Conservation (phyloP, 2,113 vertebrate species). For the Corydoras maculifer region DNA sequence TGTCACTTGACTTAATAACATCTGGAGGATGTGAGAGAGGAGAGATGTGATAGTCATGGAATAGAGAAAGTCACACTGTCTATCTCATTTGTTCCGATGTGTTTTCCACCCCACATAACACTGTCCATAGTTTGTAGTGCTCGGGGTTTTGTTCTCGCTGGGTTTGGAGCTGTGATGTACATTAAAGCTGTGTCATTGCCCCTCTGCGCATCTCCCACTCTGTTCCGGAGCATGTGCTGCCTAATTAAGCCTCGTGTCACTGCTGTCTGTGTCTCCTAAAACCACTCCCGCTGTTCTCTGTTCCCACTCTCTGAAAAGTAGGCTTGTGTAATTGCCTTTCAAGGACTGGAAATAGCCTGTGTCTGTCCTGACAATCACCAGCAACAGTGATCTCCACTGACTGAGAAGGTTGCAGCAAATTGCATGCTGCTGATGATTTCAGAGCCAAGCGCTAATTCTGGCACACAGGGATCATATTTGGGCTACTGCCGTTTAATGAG, state of each 20-base stretch:
- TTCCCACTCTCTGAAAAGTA: slow-evolving; percentile 22
- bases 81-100: background rate
- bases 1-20: no score
- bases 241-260: slow-evolving; percentile 39
- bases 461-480: no score
- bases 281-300: slow-evolving; percentile 29
- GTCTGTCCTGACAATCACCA: slow-evolving; percentile 38
- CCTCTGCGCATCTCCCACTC: slow-evolving; percentile 14
- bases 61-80: no score
- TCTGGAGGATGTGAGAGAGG: no score
- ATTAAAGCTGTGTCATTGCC: slow-evolving; percentile 19
- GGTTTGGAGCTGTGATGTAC: background rate
- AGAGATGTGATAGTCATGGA: no score
- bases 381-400: slow-evolving; percentile 5
- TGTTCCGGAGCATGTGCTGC: slow-evolving; percentile 26
- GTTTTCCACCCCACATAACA: background rate
- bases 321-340: slow-evolving; percentile 36
- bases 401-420: slow-evolving; percentile 36
- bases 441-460: background rate
- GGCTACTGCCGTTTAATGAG: no score
- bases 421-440: slow-evolving; percentile 11
- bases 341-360: slow-evolving; percentile 35
- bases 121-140: background rate
- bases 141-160: background rate
- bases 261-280: slow-evolving; percentile 28